Evolutionary conservation across 1,140 invertebrate genomes (phyloP), one percentile per base, ranked within the genome.

Genomic region (Macrostomum lignano): DNA sequence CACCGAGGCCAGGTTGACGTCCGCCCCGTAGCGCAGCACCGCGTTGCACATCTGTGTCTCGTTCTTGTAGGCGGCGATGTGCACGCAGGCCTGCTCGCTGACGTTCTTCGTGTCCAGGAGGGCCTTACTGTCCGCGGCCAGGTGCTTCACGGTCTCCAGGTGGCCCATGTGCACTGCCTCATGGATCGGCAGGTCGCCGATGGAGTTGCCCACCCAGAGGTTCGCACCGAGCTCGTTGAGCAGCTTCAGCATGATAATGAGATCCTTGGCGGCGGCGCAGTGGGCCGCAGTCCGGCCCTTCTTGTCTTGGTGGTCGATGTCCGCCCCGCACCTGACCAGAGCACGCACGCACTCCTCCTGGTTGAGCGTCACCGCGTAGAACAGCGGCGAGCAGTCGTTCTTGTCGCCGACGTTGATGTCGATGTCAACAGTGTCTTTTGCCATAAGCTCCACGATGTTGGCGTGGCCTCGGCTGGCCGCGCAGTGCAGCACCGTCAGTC

Each of bases 221-320:
- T 88, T 78, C 1, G 74, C 78, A 17, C 49, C 47, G 38, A 75
- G 68, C 31, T 71, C 68, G 9, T 66, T 66, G 43, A 77, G 58
- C 44, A 75, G 61, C 42, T 72, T 70, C 5, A 81, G 48, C 7
- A 72, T 73, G 49, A 76, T 72, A 36, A 76, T 65, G 57, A 88
- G 82, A 0, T 86, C 88, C 55, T 93, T 93, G 1, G 82, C 73
- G 26, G 84, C 82, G 3, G 81, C 86, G 48, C 82, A 84, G 42
- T 75, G 67, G 0, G 67, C 68, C 24, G 71, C 66, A 17, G 70
- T 86, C 44, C 81, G 65, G 7, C 81, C 81, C 52, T 81, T 76
- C 14, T 72, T 63, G 52, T 93, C 84, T 51, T 84, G 76, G 19
- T 76, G 65, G 58, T 88, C 78, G 0, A 78, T 68, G 55, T 88